Evolutionary conservation across 2,888 invertebrate genomes (phyloP).

Genomic region (Melanostoma mellinum): DNA sequence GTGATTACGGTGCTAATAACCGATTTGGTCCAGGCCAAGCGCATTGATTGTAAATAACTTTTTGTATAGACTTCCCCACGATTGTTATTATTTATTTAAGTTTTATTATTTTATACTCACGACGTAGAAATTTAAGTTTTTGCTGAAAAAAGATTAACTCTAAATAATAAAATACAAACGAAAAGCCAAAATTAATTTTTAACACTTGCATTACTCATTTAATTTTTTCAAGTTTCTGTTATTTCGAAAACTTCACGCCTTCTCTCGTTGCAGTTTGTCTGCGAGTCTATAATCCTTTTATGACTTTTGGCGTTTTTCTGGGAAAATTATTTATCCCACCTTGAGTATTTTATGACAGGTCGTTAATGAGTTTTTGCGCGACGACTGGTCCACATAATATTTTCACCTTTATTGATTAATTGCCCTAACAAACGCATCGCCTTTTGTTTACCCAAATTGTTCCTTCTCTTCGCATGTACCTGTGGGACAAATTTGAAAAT

Average conservation of each 20-base stretch:
- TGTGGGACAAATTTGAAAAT: slow-evolving; percentile 27
- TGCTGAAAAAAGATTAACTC: slow-evolving; percentile 23
- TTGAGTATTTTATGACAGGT: slow-evolving; percentile 21
- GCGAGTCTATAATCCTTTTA: slow-evolving; percentile 33
- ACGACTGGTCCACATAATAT: background rate
- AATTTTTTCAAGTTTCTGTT: background rate
- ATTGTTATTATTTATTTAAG: slow-evolving; percentile 66
- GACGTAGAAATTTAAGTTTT: slow-evolving; percentile 28
- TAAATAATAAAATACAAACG: slow-evolving; percentile 28
- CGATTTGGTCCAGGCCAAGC: slow-evolving; percentile 9
- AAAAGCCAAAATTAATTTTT: slow-evolving; percentile 29
- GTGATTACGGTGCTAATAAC: slow-evolving; percentile 65
- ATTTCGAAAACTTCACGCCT: slow-evolving; percentile 35
- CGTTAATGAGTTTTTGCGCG: slow-evolving; percentile 36
- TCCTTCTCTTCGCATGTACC: slow-evolving; percentile 9
- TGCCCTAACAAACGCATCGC: slow-evolving; percentile 31
- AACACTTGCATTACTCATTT: background rate
- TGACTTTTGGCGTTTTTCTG: background rate
- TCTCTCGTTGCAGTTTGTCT: slow-evolving; percentile 1
- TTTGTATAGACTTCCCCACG: slow-evolving; percentile 11
- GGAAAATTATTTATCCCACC: slow-evolving; percentile 1
- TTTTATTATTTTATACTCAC: slow-evolving; percentile 26
- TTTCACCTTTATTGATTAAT: slow-evolving; percentile 46
- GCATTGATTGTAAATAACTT: slow-evolving; percentile 62
- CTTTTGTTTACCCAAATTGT: slow-evolving; percentile 37